Conservation (phyloP, 1,140 invertebrate species). For the Vanessa tameamea region DNA sequence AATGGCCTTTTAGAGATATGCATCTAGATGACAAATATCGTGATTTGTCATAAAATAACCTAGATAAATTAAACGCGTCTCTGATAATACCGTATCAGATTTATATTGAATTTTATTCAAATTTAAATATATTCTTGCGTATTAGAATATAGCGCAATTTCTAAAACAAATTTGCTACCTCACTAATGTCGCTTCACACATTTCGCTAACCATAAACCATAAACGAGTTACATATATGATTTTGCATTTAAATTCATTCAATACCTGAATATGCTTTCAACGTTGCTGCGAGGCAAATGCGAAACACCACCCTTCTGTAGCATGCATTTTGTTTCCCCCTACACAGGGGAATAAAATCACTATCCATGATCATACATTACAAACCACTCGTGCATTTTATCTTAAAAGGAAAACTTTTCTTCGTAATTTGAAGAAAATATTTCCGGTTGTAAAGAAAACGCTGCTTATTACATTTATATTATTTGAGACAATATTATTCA, state of each 20-base stretch:
- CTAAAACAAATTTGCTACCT: background rate
- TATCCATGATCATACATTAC: slow-evolving; percentile 17
- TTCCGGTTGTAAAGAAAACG: background rate
- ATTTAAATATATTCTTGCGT: too few relatives aligned
- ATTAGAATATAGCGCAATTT: background rate
- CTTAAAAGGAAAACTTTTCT: slow-evolving; percentile 10
- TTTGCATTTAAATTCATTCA: slow-evolving; percentile 32
- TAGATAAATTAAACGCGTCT: too few relatives aligned
- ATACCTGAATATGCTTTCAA: slow-evolving; percentile 31
- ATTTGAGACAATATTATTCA: background rate
- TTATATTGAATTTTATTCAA: too few relatives aligned
- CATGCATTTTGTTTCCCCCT: slow-evolving; percentile 14
- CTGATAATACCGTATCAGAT: too few relatives aligned
- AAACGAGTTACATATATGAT: slow-evolving; percentile 21
- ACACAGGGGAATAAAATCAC: slow-evolving; percentile 24
- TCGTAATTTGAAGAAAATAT: background rate
- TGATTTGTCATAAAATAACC: too few relatives aligned
- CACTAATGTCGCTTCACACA: background rate
- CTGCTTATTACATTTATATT: background rate
- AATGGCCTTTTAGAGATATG: too few relatives aligned
- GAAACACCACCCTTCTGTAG: slow-evolving; percentile 12
- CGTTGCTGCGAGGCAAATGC: slow-evolving; percentile 25
- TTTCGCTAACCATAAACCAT: slow-evolving; percentile 6
- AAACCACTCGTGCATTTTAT: slow-evolving; percentile 5
- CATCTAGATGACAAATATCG: too few relatives aligned